phyloP scores from a whole-genome alignment of 1,140 invertebrate species.

The Saccostrea echinata region DNA sequence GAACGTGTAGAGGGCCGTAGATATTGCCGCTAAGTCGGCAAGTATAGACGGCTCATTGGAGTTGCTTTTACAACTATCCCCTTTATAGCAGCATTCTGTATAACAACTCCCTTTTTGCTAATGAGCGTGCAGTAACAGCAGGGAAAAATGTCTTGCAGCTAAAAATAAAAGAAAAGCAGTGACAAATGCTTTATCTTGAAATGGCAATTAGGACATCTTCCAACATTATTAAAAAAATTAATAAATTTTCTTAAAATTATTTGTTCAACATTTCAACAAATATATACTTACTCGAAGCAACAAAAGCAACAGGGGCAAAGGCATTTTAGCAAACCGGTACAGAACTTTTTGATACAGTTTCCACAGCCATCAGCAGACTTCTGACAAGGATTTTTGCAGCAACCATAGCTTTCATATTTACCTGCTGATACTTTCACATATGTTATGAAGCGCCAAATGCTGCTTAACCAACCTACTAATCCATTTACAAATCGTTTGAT shows the following conservation, averaged over 20 bases:
- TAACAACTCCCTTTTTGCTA: neutral
- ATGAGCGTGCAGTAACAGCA: neutral
- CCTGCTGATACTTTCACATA: neutral
- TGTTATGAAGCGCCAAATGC: neutral
- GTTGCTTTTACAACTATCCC: neutral
- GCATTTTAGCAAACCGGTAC: neutral
- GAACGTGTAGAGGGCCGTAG: neutral
- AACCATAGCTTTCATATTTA: neutral
- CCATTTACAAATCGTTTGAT: conserved; percentile 10
- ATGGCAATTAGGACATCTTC: too few relatives aligned
- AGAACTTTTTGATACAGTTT: neutral
- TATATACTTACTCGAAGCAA: neutral
- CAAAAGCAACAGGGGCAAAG: conserved; percentile 8
- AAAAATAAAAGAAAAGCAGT: neutral
- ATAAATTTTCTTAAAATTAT: too few relatives aligned
- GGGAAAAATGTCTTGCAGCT: conserved; percentile 9
- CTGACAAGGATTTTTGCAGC: neutral
- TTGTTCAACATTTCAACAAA: neutral
- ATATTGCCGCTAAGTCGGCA: neutral
- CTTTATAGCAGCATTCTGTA: neutral
- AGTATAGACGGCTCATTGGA: neutral
- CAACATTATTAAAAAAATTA: too few relatives aligned
- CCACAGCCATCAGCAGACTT: neutral
- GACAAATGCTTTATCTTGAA: too few relatives aligned
- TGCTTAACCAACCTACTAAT: neutral